Evolutionary conservation across 2,888 invertebrate genomes (phyloP), one percentile per base, ranked within the genome.

Genomic region (Drosophila mimetica): DNA sequence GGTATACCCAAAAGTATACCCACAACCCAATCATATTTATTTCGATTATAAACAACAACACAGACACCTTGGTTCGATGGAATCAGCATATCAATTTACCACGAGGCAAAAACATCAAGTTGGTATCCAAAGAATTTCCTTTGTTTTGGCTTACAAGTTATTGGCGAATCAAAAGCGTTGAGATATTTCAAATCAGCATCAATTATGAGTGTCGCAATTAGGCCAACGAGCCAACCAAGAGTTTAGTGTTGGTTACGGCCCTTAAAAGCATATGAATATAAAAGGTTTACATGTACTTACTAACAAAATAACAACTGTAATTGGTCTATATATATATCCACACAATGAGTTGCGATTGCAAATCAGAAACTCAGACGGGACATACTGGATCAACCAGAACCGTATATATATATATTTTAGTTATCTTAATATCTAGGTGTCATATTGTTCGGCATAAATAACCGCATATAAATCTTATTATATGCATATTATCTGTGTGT

Each of bases 1-100:
- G 76, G 76, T 72, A 74, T 54, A 32, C 16, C 16, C 22, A 7
- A 42, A 39, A 18, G 16, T 20, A 39, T 16, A 14, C 14, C 8
- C 42, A 25, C 6, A 25, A 25, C 7, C 25, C 6, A 25, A 22
- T n/a, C 51, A 51, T 28, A 28, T 52, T 39, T 1, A 32, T 58
- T 39, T 39, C 4, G 1, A 37, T 51, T 61, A 25, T 14, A 22
- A n/a, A n/a, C n/a, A n/a, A 16, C 46, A 18, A 28, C 28, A 30
- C n/a, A n/a, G n/a, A 84, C 39, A 39, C 39, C 39, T 39, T 90
- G 85, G 69, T 85, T 89, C 89, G 83, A 90, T 89, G 90, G 89
- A 91, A 91, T 90, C 91, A 91, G 91, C 91, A 91, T 91, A 91
- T 91, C 91, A 91, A 90, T 91, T 90, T 79, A 65, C 88, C 79